Base-by-base conservation (phyloP, 2,113 vertebrate species). In the Excalfactoria chinensis region DNA sequence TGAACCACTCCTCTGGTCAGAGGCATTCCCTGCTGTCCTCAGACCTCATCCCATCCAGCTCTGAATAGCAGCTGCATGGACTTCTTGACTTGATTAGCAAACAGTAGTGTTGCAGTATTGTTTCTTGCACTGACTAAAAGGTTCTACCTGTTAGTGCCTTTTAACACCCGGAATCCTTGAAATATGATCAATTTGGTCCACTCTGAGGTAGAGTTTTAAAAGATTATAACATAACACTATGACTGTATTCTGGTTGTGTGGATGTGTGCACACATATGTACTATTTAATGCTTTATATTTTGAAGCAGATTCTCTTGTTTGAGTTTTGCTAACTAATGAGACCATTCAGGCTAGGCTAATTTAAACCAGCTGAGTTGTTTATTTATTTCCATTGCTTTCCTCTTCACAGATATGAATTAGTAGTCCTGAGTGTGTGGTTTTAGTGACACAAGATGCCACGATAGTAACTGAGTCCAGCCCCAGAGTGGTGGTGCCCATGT, bases 401-500 rank as follows among this genome's bases (percentile, higher is more conserved):
- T 67, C 23, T 74, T 77, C 80, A 44, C 12, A 77, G 19, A 1
- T 71, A 34, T 23, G 21, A 49, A 34, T 59, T 30, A 59, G 30
- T 80, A 51, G 43, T 56, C 76, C 40, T 83, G 22, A 56, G 22
- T 3, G 11, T 23, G 18, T 76, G n/a, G 7, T 48, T 67, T 88
- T 49, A 53, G 23, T 67, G 67, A 51, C 1, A 19, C 1, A 3
- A 35, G 25, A 22, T n/a, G 9, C 10, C 14, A 20, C 23, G 11
- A 26, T 0, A 0, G 13, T 79, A 40, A 28, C 7, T 0, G 4
- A 1, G 0, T 37, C 17, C 34, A 63, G 21, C 23, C 23, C 6
- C 11, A 64, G 20, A 51, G 51, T 43, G 1, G 46, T 55, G 18
- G 11, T 64, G 21, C 17, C 10, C 17, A 13, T 7, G 9, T 9